phyloP scores from a whole-genome alignment of 64 coral and sea anemone species.

The Catalaphyllia jardinei region DNA sequence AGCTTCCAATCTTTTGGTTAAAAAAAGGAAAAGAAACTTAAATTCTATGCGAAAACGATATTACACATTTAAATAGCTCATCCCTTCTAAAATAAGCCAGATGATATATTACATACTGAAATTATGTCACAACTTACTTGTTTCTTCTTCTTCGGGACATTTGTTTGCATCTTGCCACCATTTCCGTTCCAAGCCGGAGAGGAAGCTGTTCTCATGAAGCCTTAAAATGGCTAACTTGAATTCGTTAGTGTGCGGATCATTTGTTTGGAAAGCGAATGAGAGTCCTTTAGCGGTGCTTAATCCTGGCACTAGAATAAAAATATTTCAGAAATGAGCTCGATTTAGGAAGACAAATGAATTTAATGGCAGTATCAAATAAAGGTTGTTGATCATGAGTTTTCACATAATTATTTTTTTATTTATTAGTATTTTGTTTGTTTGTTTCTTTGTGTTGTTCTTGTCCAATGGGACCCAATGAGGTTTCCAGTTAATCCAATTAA shows the following conservation, averaged over 20 bases:
- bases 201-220: constrained; percentile 17
- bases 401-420: too few species aligned
- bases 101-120: background rate
- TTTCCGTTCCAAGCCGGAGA: background rate
- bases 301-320: constrained; percentile 22
- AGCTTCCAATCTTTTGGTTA: too few species aligned
- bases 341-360: too few species aligned
- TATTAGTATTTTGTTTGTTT: too few species aligned
- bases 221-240: constrained; percentile 22
- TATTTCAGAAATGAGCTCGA: background rate
- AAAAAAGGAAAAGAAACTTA: too few species aligned
- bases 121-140: background rate
- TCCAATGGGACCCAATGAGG: too few species aligned
- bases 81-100: background rate
- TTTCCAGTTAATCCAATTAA: too few species aligned
- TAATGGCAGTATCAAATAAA: too few species aligned
- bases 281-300: constrained; percentile 12
- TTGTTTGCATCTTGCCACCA: constrained; percentile 39
- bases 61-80: background rate
- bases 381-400: too few species aligned
- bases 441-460: too few species aligned
- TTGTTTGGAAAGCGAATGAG: constrained; percentile 6
- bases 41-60: too few species aligned
- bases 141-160: constrained; percentile 27
- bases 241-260: constrained; percentile 1